Percentiles rank a stretch among this genome's conserved stretches.
These are phyloP conservation scores for Drosophila burlai DNA, from an alignment of 1,140 invertebrate genomes.

Conservation along the genomic window DNA sequence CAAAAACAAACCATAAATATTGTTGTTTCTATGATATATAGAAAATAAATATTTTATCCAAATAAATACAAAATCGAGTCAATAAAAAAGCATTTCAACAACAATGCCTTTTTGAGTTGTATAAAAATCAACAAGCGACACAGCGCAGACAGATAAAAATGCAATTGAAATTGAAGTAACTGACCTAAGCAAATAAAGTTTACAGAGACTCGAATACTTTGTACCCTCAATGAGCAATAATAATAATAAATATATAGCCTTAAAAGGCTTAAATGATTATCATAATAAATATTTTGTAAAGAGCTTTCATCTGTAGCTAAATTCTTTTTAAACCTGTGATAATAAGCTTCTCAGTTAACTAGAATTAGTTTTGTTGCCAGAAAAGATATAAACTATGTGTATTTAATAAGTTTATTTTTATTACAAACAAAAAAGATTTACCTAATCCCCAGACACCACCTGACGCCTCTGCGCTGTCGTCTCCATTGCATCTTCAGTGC, in stretches of 20 bases:
- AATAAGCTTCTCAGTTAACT: background rate
- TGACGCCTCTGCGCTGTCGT: conserved; percentile 21
- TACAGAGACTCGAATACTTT: background rate
- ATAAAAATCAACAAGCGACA: background rate
- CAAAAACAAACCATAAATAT: background rate
- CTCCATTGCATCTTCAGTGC: conserved; percentile 27
- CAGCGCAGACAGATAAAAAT: background rate
- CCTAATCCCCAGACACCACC: background rate
- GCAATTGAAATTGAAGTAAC: conserved; percentile 20
- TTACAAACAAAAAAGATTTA: background rate
- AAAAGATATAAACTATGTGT: too few species aligned
- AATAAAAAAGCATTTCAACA: conserved; percentile 17
- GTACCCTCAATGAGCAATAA: background rate
- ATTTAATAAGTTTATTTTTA: background rate
- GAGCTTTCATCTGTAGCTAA: background rate
- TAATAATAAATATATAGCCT: background rate
- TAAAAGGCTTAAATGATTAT: background rate
- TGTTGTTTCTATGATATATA: background rate
- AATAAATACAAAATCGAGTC: conserved; percentile 3
- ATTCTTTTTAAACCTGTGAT: background rate
- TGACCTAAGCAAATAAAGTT: conserved; percentile 16
- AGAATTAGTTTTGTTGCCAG: background rate
- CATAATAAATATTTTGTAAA: background rate
- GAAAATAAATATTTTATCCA: background rate
- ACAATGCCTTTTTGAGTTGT: conserved; percentile 15